These are phyloP conservation scores for Conomelus anceps DNA, from an alignment of 2,888 invertebrate species.

Conservation along the genomic window DNA sequence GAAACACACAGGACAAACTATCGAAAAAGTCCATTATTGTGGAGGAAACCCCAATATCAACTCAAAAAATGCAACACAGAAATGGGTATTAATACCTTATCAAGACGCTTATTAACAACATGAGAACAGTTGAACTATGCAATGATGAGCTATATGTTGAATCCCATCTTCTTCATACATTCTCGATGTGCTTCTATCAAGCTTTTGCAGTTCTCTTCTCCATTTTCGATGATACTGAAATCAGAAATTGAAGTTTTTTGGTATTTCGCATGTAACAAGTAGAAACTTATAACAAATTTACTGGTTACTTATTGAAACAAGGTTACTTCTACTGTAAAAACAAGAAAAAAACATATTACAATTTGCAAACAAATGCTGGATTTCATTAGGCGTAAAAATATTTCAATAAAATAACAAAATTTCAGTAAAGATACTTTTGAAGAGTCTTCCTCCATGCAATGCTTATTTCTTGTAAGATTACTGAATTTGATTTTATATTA, in stretches of 20 bases:
- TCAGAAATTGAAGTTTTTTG: conserved; percentile 28
- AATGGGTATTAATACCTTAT: neutral
- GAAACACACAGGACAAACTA: neutral
- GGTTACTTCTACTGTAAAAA: no score
- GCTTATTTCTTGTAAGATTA: no score
- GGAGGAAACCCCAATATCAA: no score
- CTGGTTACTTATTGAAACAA: no score
- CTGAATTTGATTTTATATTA: no score
- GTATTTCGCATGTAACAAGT: conserved; percentile 4
- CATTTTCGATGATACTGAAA: conserved; percentile 82
- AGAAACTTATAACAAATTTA: neutral
- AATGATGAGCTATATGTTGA: conserved; percentile 67
- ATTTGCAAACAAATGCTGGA: no score
- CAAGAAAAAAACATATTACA: no score
- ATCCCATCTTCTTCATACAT: conserved; percentile 94
- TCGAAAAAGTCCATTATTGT: no score
- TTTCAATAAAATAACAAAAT: no score
- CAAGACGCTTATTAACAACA: neutral
- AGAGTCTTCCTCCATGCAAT: no score
- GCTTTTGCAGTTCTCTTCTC: conserved; percentile 82
- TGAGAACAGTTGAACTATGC: neutral
- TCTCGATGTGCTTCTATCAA: conserved; percentile 93
- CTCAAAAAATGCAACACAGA: neutral
- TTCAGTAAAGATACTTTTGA: no score
- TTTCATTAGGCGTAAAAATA: no score